Evolutionary conservation across 2,797 vertebrate species (phyloP).

Genomic region (Epinephelus coioides): DNA sequence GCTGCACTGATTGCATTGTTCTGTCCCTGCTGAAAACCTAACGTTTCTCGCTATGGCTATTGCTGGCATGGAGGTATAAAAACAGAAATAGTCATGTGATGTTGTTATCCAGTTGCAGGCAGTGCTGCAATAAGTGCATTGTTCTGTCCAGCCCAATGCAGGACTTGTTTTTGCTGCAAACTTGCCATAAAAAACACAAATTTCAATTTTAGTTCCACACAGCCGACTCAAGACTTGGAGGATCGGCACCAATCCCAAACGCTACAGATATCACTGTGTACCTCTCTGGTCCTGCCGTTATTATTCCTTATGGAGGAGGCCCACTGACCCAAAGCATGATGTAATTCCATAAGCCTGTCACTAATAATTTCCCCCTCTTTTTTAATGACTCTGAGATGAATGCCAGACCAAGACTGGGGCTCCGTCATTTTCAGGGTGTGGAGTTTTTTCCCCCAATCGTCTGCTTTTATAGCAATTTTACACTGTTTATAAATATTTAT

Average conservation of each 20-base stretch:
- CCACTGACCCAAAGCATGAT: slow-evolving; percentile 81
- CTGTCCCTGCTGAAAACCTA: not conserved
- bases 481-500: slow-evolving; percentile 82
- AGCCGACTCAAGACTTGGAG: slow-evolving; percentile 4
- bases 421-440: slow-evolving; percentile 60
- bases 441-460: slow-evolving; percentile 12
- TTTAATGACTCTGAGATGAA: slow-evolving; percentile 82
- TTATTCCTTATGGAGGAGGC: slow-evolving; percentile 79
- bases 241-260: slow-evolving; percentile 23
- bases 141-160: not conserved
- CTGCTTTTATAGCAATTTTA: slow-evolving; percentile 73
- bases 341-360: slow-evolving; percentile 87
- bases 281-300: slow-evolving; percentile 55
- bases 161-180: not conserved
- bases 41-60: too few relatives aligned
- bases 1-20: not conserved
- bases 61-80: too few relatives aligned
- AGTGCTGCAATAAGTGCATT: not conserved
- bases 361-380: slow-evolving; percentile 85
- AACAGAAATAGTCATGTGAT: not conserved
- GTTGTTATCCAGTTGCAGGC: too few relatives aligned
- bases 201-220: not conserved
- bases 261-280: slow-evolving; percentile 12
- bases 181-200: not conserved
- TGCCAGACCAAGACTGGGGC: slow-evolving; percentile 61